phyloP scores from a whole-genome alignment of 2,888 invertebrate genomes.

The Acleris emargana region DNA sequence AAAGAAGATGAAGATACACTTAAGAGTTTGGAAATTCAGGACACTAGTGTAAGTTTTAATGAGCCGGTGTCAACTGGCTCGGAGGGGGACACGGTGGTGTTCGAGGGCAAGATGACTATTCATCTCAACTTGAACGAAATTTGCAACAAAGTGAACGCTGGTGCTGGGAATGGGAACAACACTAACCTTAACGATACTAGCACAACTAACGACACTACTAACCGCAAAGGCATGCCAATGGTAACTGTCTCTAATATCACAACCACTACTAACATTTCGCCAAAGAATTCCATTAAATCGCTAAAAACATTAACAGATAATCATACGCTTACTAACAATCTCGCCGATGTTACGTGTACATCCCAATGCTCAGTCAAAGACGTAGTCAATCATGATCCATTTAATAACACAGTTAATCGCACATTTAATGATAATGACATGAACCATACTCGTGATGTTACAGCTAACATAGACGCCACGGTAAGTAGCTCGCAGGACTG shows the following conservation, averaged over 20 bases:
- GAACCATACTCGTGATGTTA: conserved; percentile 51
- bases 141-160: conserved; percentile 74
- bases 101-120: conserved; percentile 82
- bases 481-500: conserved; percentile 76
- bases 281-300: conserved; percentile 79
- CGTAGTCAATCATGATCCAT: conserved; percentile 53
- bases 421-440: conserved; percentile 53
- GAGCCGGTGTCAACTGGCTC: conserved; percentile 75
- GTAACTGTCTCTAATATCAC: conserved; percentile 84
- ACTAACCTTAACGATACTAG: conserved; percentile 62
- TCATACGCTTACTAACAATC: conserved; percentile 59
- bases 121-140: conserved; percentile 81
- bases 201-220: conserved; percentile 64
- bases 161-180: conserved; percentile 70
- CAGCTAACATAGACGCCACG: conserved; percentile 57
- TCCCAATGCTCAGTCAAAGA: conserved; percentile 59
- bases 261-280: conserved; percentile 81
- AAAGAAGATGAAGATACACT: conserved; percentile 81
- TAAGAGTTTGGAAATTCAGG: conserved; percentile 81
- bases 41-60: conserved; percentile 83
- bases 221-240: conserved; percentile 80
- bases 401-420: conserved; percentile 46
- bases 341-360: conserved; percentile 60
- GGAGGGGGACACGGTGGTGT: conserved; percentile 79
- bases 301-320: conserved; percentile 62